Conservation (phyloP, 2,888 invertebrate genomes). For the Nebria brevicollis region DNA sequence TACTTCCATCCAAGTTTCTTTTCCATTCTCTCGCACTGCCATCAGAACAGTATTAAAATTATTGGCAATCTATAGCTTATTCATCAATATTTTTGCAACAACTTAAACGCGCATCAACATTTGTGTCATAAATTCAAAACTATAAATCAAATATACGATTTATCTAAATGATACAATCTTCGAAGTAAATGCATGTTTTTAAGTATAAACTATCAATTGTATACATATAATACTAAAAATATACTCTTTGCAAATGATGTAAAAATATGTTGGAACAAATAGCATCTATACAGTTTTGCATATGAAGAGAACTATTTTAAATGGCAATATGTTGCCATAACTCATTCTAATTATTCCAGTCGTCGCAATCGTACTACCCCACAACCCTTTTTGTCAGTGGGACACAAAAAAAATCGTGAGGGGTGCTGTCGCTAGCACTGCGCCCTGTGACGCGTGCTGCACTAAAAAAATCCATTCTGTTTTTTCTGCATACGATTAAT, state of each 20-base stretch:
- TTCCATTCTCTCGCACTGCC: neutral
- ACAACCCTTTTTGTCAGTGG: conserved; percentile 32
- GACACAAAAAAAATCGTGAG: conserved; percentile 26
- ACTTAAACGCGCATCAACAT: too few species aligned
- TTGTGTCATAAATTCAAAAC: too few species aligned
- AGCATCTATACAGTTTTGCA: conserved; percentile 13
- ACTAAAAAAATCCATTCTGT: conserved; percentile 3
- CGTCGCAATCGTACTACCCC: neutral
- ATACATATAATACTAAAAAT: neutral
- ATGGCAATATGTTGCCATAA: conserved; percentile 46
- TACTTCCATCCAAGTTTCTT: neutral
- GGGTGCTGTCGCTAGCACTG: neutral
- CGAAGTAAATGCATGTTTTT: too few species aligned
- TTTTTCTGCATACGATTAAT: conserved; percentile 2
- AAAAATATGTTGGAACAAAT: neutral
- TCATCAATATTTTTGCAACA: neutral
- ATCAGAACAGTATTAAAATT: neutral
- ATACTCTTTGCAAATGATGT: neutral
- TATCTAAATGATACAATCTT: too few species aligned
- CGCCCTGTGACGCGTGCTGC: neutral
- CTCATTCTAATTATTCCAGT: conserved; percentile 42
- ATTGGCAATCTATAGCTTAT: neutral
- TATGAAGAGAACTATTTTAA: conserved; percentile 26
- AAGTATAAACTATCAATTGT: too few species aligned
- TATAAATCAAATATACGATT: too few species aligned